These are phyloP conservation scores for Rosalia funebris DNA, from an alignment of 2,888 invertebrate species.

Conservation along the genomic window DNA sequence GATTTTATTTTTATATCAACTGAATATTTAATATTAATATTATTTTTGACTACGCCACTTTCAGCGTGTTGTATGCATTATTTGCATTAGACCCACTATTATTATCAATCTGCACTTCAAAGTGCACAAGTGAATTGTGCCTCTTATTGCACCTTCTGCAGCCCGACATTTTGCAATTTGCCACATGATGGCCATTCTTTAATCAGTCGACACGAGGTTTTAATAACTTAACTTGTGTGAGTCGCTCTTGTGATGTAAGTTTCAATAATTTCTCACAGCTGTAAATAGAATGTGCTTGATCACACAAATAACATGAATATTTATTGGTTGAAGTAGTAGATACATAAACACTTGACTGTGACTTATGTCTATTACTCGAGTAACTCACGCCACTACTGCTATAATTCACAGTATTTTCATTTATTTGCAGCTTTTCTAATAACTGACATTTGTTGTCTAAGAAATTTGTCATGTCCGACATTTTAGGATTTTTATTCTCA, in stretches of 20 bases:
- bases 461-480: not conserved
- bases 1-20: not conserved
- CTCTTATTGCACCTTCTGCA: not conserved
- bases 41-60: not conserved
- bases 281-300: not conserved
- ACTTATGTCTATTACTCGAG: not conserved
- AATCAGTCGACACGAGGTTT: not conserved
- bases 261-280: not conserved
- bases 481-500: not conserved
- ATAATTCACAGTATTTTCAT: not conserved
- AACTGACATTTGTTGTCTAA: not conserved
- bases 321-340: no score
- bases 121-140: not conserved
- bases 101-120: no score
- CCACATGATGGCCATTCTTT: not conserved
- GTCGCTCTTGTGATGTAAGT: not conserved
- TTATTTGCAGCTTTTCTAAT: not conserved
- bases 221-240: not conserved
- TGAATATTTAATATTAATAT: not conserved
- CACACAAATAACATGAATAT: not conserved
- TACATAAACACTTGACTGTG: not conserved
- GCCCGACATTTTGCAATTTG: not conserved
- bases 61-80: not conserved
- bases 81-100: no score
- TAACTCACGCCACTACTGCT: not conserved